Evolutionary conservation across 2,888 invertebrate genomes (phyloP).

Genomic region (Urechis unicinctus): DNA sequence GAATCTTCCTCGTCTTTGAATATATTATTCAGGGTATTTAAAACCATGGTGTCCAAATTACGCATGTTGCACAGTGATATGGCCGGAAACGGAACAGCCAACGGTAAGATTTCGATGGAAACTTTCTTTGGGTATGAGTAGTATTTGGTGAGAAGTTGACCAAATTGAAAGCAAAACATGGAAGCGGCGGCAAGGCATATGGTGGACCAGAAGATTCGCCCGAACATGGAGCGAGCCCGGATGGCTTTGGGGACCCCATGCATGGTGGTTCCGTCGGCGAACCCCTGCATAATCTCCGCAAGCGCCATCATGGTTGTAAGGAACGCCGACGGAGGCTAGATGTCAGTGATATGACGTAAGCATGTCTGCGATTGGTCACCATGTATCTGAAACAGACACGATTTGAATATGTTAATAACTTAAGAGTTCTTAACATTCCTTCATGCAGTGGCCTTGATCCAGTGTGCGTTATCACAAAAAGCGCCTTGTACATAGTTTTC

Average conservation of each 20-base stretch:
- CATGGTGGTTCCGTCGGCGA: conserved; percentile 19
- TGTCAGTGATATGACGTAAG: too few relatives aligned
- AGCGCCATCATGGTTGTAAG: too few relatives aligned
- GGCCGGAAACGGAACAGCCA: conserved; percentile 18
- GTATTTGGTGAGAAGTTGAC: conserved; percentile 17
- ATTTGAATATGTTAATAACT: too few relatives aligned
- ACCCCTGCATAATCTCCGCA: conserved; percentile 7
- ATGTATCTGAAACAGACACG: too few relatives aligned
- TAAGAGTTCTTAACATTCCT: too few relatives aligned
- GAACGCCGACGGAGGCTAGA: too few relatives aligned
- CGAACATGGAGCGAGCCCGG: conserved; percentile 9
- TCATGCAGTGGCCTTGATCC: too few relatives aligned
- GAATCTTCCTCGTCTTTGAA: conserved; percentile 12
- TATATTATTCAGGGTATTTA: conserved; percentile 17
- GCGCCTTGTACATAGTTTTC: too few relatives aligned
- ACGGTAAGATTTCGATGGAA: conserved; percentile 18
- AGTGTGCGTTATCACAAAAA: too few relatives aligned
- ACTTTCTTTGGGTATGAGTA: conserved; percentile 21
- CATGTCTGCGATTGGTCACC: too few relatives aligned
- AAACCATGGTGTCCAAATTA: conserved; percentile 18
- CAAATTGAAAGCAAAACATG: conserved; percentile 17
- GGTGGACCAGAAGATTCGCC: conserved; percentile 15
- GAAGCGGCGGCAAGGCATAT: conserved; percentile 15
- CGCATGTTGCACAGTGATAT: conserved; percentile 23
- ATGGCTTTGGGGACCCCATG: conserved; percentile 21